Base-by-base conservation (phyloP, 2,888 invertebrate genomes). In the Hybos culiciformis region DNA sequence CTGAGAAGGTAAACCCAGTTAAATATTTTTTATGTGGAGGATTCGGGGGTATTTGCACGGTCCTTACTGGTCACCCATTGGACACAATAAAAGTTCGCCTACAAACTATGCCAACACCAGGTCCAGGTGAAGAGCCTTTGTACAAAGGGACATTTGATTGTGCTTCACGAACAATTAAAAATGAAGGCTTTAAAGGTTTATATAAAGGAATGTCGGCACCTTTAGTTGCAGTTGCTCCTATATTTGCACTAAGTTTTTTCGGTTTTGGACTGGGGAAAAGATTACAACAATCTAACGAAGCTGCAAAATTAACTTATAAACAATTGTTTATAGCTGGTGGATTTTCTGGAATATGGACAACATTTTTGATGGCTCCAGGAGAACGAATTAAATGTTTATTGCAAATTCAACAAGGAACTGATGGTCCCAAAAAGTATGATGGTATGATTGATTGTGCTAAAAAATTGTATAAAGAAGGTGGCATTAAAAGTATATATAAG, bases 371-470 rank as follows among this genome's bases (percentile, higher is more conserved):
- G 91, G 91, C 96, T 12, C 98, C 98, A 1, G 98, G 98, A 19
- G 98, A 99, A 67, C 75, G 98, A 56, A 96, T 99, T 50, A 99
- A 99, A 65, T 98, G 97, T 61, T 72, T 99, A 39, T 71, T 99
- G 45, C 98, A 99, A 73, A 83, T 92, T 52, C 92, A 92, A 61
- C 80, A 61, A 15, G 60, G 60, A 7, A 76, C 77, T n/a, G 74
- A 78, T 31, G 70, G 71, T 39, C 74, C 78, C 41, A 74, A 77
- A 44, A 83, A 87, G 56, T 98, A 96, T 62, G 74, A 72, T 51
- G 98, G 98, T 15, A 94, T 97, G 63, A 65, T 90, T 12, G 97
- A 98, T 70, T 88, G 88, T 55, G 83, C 80, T 38, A 83, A 78
- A 55, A 82, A 96, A 68, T 69, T 98, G 46, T 96, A 91, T 65